A percentile compares a stretch with the other conserved stretches of the same genome.
Evolutionary conservation across 2,888 invertebrate species (phyloP).

Genomic region (Sarcophaga subvicina): DNA sequence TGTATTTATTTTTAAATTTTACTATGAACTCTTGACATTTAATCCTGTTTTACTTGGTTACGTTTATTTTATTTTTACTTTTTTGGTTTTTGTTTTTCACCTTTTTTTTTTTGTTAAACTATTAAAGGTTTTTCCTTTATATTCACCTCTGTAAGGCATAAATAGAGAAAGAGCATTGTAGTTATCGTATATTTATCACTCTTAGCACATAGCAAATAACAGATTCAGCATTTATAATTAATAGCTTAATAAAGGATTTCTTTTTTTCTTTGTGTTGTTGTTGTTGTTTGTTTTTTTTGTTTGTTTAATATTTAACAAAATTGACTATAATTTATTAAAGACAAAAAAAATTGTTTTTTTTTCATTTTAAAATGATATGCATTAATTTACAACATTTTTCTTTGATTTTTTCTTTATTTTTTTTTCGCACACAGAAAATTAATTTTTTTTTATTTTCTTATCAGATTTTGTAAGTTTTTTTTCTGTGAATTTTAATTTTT

Average conservation of each 20-base stretch:
- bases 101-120: not conserved
- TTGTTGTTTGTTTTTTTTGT: not conserved
- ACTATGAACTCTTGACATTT: too few relatives aligned
- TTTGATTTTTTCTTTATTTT: conserved; percentile 9
- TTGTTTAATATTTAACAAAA: conserved; percentile 13
- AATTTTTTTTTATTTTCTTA: conserved; percentile 8
- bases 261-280: not conserved
- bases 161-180: not conserved
- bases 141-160: not conserved
- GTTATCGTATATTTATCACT: not conserved
- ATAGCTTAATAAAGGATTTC: conserved; percentile 11
- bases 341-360: conserved; percentile 18
- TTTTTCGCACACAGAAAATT: not conserved
- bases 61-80: too few relatives aligned
- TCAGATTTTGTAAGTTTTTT: conserved; percentile 37
- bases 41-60: too few relatives aligned
- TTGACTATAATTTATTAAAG: not conserved
- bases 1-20: too few relatives aligned
- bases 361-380: conserved; percentile 15
- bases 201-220: conserved; percentile 4
- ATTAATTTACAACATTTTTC: not conserved
- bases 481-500: not conserved
- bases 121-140: not conserved
- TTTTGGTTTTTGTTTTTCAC: not conserved
- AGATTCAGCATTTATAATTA: conserved; percentile 19